Base-by-base conservation (phyloP, 2,888 invertebrate species). In the Punctoribates punctum region DNA sequence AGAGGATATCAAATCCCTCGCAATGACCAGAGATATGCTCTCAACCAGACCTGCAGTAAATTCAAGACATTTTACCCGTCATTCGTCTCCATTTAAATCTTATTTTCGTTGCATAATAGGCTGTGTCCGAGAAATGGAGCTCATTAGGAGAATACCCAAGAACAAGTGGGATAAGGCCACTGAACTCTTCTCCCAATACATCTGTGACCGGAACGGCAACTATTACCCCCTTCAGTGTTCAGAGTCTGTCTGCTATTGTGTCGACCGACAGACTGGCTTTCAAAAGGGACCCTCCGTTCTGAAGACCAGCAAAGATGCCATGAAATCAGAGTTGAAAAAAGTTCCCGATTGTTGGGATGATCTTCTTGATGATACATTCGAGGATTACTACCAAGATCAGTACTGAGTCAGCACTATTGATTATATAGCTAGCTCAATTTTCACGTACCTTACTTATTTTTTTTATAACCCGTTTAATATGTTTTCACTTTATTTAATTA, bases 121-220 rank as follows among this genome's bases (percentile, higher is more conserved):
- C 17, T 79, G 78, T 54, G 48, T 73, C 20, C 57, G 78, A 51
- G 77, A 78, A 29, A 51, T 74, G 42, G 77, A 78, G 72, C 29
- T 77, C 23, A 38, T 79, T 6, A 29, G 57, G n/a, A 34, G 5
- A 5, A 75, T 75, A 17, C 25, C 65, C 5, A 27, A 48, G n/a
- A 54, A 72, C 13, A 73, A 57, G 1, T 27, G 76, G 29, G 70
- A 76, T 34, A 67, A 77, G 73, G 57, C 73, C 13, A 77, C 73
- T 29, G 76, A 76, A 20, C 3, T 73, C 9, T 78, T 79, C 73
- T 65, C 51, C 5, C 70, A 75, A 13, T 77, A 77, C 20, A 62
- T 74, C 13, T 79, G 79, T 73, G 74, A 73, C 34, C 6, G 4
- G 15, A 78, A 78, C 34, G 79, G 79, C 46, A 76, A 78, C 29